Evolutionary conservation across 1,140 invertebrate species (phyloP).

Genomic region (Drosophila mauritiana): DNA sequence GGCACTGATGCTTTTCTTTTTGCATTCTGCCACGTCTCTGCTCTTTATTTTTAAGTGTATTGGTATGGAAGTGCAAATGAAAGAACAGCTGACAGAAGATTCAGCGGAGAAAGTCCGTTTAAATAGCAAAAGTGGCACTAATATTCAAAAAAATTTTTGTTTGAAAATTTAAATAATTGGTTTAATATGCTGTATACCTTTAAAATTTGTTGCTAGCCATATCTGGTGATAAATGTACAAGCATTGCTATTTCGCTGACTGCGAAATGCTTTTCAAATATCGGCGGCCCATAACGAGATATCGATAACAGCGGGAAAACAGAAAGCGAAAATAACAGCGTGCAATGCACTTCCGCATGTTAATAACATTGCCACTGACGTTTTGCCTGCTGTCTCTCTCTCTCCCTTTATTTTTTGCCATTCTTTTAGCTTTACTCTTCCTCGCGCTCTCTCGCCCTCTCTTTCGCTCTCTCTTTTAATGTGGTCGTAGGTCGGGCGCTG

Average conservation of each 20-base stretch:
- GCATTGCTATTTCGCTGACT: background rate
- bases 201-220: too few relatives aligned
- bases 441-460: conserved; percentile 6
- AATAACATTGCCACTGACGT: conserved; percentile 56
- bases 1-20: conserved; percentile 5
- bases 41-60: conserved; percentile 28
- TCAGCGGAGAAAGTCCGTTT: background rate
- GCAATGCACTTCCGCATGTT: conserved; percentile 42
- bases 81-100: conserved; percentile 27
- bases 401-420: conserved; percentile 1
- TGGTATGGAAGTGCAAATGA: conserved; percentile 33
- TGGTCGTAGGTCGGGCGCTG: conserved; percentile 26
- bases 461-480: conserved; percentile 24
- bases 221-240: too few relatives aligned
- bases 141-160: background rate
- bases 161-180: background rate
- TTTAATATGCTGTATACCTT: too few relatives aligned
- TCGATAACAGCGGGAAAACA: conserved; percentile 21
- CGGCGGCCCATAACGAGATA: background rate
- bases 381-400: conserved; percentile 38
- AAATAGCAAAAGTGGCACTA: background rate
- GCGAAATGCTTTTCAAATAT: background rate
- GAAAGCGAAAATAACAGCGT: conserved; percentile 4
- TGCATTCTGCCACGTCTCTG: conserved; percentile 17
- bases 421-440: conserved; percentile 4